Evolutionary conservation across 2,113 vertebrate species (phyloP).

Genomic region (Hyperoodon ampullatus): DNA sequence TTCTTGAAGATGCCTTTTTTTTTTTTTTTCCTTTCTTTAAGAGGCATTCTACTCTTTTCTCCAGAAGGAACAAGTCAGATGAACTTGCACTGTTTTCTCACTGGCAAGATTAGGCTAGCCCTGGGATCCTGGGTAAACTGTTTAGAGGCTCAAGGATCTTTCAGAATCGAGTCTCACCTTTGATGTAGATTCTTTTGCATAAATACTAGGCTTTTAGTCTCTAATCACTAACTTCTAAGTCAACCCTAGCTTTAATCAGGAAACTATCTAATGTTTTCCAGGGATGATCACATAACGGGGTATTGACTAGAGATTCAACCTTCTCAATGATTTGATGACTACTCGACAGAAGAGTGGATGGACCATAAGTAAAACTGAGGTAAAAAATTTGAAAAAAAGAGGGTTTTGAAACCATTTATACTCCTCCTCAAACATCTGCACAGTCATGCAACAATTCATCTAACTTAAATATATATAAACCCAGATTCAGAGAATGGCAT

Average conservation of each 20-base stretch:
- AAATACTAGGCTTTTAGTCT: neutral
- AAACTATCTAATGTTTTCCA: neutral
- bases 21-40: neutral
- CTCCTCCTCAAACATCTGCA: neutral
- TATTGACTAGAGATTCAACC: slow-evolving; percentile 29
- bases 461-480: neutral
- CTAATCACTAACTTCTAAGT: slow-evolving; percentile 22
- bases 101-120: neutral
- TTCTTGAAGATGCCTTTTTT: neutral
- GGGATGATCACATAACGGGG: neutral
- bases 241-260: neutral
- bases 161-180: neutral
- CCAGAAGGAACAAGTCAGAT: slow-evolving; percentile 13
- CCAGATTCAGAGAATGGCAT: neutral
- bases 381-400: slow-evolving; percentile 32
- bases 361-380: neutral
- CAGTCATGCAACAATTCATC: neutral
- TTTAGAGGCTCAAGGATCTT: neutral
- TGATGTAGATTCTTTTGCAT: neutral
- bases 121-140: neutral
- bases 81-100: neutral
- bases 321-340: slow-evolving; percentile 12
- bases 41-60: neutral
- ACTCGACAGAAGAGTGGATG: neutral
- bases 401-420: neutral